phyloP scores from a whole-genome alignment of 2,113 vertebrate species.

The Brachionichthys hirsutus region DNA sequence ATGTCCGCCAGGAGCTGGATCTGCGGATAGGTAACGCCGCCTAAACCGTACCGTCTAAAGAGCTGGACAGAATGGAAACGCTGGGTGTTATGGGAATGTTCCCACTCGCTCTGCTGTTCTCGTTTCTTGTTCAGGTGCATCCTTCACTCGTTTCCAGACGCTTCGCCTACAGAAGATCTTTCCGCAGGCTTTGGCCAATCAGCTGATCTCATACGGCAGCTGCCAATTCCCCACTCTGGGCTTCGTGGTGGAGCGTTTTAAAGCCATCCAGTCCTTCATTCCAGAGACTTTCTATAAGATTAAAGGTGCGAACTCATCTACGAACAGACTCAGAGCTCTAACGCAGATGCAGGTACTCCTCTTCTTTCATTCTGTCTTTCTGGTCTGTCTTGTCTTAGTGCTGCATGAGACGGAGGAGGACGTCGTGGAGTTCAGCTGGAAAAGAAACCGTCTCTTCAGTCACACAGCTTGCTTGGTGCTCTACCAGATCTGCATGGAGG shows the following conservation, averaged over 20 bases:
- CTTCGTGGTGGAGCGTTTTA: slow-evolving; percentile 97
- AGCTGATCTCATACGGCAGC: slow-evolving; percentile 97
- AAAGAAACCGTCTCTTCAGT: slow-evolving; percentile 92
- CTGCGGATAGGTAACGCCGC: slow-evolving; percentile 85
- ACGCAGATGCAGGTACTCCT: neutral
- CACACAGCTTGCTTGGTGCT: slow-evolving; percentile 95
- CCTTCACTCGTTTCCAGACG: slow-evolving; percentile 98
- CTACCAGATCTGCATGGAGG: slow-evolving; percentile 99
- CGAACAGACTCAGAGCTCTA: neutral
- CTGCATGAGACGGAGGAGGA: slow-evolving; percentile 86
- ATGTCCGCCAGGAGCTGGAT: slow-evolving; percentile 94
- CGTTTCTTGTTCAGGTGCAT: slow-evolving; percentile 83
- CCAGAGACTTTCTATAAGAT: slow-evolving; percentile 95
- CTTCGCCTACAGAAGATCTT: slow-evolving; percentile 92
- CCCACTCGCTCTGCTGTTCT: neutral
- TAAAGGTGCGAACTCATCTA: slow-evolving; percentile 79
- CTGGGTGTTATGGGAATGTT: neutral
- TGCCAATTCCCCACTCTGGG: slow-evolving; percentile 98
- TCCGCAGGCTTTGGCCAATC: slow-evolving; percentile 86
- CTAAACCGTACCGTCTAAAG: neutral
- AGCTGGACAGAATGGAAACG: neutral
- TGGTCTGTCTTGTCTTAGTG: slow-evolving; percentile 74
- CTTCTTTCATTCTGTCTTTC: slow-evolving; percentile 2
- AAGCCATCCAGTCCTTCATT: slow-evolving; percentile 98
- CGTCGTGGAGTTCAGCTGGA: slow-evolving; percentile 90